Evolutionary conservation across 2,888 invertebrate genomes (phyloP).

Genomic region (Scelioninae gen. 1): DNA sequence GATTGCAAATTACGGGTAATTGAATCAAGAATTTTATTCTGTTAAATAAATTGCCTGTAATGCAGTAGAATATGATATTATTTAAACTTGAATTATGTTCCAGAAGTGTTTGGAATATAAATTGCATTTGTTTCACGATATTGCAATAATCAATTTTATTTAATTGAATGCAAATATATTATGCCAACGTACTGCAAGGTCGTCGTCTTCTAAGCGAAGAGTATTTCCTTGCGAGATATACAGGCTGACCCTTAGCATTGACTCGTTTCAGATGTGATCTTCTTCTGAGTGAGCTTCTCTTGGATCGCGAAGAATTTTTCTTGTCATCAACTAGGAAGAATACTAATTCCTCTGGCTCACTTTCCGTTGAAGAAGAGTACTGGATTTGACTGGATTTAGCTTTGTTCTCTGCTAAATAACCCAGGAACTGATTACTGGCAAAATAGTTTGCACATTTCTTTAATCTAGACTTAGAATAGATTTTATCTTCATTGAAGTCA

Average conservation of each 20-base stretch:
- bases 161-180: too few species aligned
- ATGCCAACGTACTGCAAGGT: constrained; percentile 81
- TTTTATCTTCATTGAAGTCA: constrained; percentile 83
- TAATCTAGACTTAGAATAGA: constrained; percentile 76
- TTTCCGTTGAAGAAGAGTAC: constrained; percentile 80
- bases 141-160: too few species aligned
- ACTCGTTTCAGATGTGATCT: constrained; percentile 79
- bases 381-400: constrained; percentile 37
- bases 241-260: constrained; percentile 79
- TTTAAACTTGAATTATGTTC: too few species aligned
- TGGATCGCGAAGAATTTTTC: constrained; percentile 64
- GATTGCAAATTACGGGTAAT: too few species aligned
- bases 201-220: constrained; percentile 82
- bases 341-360: constrained; percentile 75
- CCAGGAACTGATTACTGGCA: constrained; percentile 80
- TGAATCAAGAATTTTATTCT: too few species aligned
- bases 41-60: too few species aligned
- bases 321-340: constrained; percentile 72
- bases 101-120: too few species aligned
- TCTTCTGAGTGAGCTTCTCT: constrained; percentile 80
- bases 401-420: constrained; percentile 77
- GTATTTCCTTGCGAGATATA: constrained; percentile 82
- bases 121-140: too few species aligned
- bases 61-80: too few species aligned
- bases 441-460: constrained; percentile 77